phyloP scores from a whole-genome alignment of 2,797 vertebrate genomes.

The Sylvilagus floridanus region DNA sequence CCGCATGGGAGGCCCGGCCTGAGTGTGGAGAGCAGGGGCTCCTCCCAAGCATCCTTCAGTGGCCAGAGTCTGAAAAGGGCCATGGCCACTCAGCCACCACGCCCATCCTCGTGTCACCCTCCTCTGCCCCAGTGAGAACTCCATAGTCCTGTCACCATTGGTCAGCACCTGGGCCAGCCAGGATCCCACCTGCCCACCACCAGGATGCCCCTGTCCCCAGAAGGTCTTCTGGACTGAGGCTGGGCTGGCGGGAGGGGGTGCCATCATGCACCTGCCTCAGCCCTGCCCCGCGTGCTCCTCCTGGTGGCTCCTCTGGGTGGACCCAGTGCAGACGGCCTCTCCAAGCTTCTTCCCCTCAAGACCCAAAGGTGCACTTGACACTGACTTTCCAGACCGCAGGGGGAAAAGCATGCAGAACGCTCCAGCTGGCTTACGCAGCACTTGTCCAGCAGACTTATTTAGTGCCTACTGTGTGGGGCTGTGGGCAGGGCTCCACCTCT shows the following conservation, averaged over 20 bases:
- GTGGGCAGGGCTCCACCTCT: not conserved
- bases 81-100: not conserved
- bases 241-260: not conserved
- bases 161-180: not conserved
- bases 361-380: too few species aligned
- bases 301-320: too few species aligned
- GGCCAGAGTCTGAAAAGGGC: not conserved
- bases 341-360: not conserved
- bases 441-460: not conserved
- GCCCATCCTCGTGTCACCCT: not conserved
- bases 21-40: not conserved
- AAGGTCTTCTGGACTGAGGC: not conserved
- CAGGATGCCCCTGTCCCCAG: not conserved
- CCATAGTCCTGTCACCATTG: not conserved
- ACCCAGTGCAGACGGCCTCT: too few species aligned
- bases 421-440: not conserved
- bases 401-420: not conserved
- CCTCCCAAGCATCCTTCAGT: not conserved
- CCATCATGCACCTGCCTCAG: not conserved
- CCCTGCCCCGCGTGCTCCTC: not conserved
- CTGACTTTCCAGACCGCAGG: not conserved
- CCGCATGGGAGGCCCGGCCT: not conserved
- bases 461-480: not conserved
- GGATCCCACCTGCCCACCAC: rapidly evolving
- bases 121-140: not conserved